These are phyloP conservation scores for Volucella bombylans DNA, from an alignment of 2,888 invertebrate species.

Conservation along the genomic window DNA sequence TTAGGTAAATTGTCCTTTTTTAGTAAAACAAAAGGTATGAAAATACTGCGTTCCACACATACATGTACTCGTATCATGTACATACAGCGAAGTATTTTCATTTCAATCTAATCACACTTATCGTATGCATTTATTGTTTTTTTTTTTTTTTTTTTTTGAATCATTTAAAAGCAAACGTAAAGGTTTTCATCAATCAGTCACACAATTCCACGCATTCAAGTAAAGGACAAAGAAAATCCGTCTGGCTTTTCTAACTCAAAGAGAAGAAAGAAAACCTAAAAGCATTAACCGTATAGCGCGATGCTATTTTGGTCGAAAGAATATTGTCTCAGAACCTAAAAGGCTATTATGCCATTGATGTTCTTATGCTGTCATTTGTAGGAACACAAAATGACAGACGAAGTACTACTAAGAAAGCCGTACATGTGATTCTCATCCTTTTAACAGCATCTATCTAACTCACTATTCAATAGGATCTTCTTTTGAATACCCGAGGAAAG, in stretches of 20 bases:
- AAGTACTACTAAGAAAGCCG: constrained; percentile 42
- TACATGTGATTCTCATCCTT: constrained; percentile 44
- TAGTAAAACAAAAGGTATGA: too few relatives aligned
- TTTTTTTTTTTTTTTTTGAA: not conserved
- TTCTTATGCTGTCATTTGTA: constrained; percentile 28
- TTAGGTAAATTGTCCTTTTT: too few relatives aligned
- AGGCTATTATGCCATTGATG: constrained; percentile 45
- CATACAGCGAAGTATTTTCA: too few relatives aligned
- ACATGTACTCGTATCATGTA: too few relatives aligned
- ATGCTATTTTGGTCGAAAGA: not conserved
- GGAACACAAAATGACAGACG: constrained; percentile 43
- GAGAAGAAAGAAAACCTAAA: constrained; percentile 1
- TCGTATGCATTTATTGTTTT: too few relatives aligned
- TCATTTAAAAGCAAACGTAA: not conserved
- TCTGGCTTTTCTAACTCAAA: not conserved
- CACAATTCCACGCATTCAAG: not conserved
- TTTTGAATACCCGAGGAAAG: constrained; percentile 26
- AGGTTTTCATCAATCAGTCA: not conserved
- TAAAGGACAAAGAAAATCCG: not conserved
- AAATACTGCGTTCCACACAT: too few relatives aligned
- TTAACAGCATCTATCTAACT: constrained; percentile 12
- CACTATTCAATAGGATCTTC: constrained; percentile 53
- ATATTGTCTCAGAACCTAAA: constrained; percentile 49
- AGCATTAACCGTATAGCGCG: constrained; percentile 1
- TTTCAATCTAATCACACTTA: too few relatives aligned